Evolutionary conservation across 2,888 invertebrate species (phyloP).

Genomic region (Ennomos fuscantarius): DNA sequence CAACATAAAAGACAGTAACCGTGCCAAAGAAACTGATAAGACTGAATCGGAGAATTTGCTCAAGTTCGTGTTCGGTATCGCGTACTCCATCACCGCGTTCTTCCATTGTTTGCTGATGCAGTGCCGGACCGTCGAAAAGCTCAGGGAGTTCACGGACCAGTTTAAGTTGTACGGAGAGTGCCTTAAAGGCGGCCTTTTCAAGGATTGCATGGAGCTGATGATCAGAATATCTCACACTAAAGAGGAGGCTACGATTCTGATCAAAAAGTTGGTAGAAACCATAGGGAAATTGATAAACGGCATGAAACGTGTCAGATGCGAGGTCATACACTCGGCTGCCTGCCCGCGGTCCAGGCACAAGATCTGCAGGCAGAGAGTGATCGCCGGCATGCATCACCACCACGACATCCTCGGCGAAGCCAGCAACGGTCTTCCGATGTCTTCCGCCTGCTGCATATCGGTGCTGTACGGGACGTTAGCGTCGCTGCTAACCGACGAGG

Average conservation of each 20-base stretch:
- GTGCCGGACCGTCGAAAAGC: conserved; percentile 79
- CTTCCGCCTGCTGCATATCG: conserved; percentile 84
- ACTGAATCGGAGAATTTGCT: conserved; percentile 81
- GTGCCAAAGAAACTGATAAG: conserved; percentile 56
- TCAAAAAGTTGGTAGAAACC: conserved; percentile 83
- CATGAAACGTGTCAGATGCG: conserved; percentile 84
- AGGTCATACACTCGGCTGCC: conserved; percentile 82
- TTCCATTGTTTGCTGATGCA: conserved; percentile 85
- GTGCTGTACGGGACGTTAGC: conserved; percentile 83
- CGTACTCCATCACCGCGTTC: conserved; percentile 85
- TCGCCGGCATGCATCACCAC: conserved; percentile 84
- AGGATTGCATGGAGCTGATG: conserved; percentile 83
- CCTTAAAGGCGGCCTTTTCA: conserved; percentile 83
- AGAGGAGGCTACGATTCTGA: conserved; percentile 65
- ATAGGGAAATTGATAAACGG: conserved; percentile 83
- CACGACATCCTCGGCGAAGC: conserved; percentile 84
- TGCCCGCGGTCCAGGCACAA: conserved; percentile 83
- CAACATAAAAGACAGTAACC: conserved; percentile 60
- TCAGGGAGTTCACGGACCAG: conserved; percentile 84
- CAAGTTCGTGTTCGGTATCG: conserved; percentile 86
- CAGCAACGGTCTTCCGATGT: conserved; percentile 63
- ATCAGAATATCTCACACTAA: conserved; percentile 77
- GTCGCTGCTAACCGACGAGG: conserved; percentile 75
- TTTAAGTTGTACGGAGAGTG: conserved; percentile 86
- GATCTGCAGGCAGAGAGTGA: conserved; percentile 72